Conservation (phyloP, 1,140 invertebrate species). For the Proales similis region DNA sequence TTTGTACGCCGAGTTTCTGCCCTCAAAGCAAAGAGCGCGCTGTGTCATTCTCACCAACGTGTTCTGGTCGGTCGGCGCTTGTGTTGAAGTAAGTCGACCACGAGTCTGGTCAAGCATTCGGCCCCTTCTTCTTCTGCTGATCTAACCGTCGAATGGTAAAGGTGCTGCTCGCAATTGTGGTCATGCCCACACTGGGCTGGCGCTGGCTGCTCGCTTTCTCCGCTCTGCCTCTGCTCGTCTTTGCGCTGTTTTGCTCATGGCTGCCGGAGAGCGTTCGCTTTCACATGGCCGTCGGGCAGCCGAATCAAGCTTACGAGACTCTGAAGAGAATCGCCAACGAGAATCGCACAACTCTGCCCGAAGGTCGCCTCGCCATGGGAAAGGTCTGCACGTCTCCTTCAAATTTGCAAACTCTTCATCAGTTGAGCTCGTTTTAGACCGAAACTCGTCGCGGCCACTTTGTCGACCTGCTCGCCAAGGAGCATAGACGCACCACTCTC, state of each 20-base stretch:
- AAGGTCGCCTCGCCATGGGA: conserved; percentile 70
- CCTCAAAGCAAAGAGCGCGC: conserved; percentile 80
- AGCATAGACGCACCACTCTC: conserved; percentile 28
- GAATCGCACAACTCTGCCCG: conserved; percentile 78
- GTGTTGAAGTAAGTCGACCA: too few relatives aligned
- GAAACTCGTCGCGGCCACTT: conserved; percentile 21
- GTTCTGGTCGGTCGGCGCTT: conserved; percentile 55
- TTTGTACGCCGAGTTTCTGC: conserved; percentile 89
- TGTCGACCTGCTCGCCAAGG: conserved; percentile 11
- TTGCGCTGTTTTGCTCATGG: conserved; percentile 63
- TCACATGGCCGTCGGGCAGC: conserved; percentile 72
- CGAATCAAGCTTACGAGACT: conserved; percentile 74
- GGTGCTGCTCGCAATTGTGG: conserved; percentile 74
- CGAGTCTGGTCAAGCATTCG: conserved; percentile 39
- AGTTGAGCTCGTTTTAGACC: too few relatives aligned
- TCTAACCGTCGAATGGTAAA: conserved; percentile 85
- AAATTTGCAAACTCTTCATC: background rate
- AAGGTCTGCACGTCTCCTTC: conserved; percentile 61
- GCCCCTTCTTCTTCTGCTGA: conserved; percentile 77
- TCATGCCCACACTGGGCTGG: conserved; percentile 86
- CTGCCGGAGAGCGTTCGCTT: conserved; percentile 83
- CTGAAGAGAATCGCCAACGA: conserved; percentile 74
- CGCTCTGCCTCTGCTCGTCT: conserved; percentile 64
- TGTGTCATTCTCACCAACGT: conserved; percentile 89
- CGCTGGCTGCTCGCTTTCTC: conserved; percentile 79